These are phyloP conservation scores for Chrosomus eos DNA, from an alignment of 2,797 vertebrate genomes.

Conservation along the genomic window DNA sequence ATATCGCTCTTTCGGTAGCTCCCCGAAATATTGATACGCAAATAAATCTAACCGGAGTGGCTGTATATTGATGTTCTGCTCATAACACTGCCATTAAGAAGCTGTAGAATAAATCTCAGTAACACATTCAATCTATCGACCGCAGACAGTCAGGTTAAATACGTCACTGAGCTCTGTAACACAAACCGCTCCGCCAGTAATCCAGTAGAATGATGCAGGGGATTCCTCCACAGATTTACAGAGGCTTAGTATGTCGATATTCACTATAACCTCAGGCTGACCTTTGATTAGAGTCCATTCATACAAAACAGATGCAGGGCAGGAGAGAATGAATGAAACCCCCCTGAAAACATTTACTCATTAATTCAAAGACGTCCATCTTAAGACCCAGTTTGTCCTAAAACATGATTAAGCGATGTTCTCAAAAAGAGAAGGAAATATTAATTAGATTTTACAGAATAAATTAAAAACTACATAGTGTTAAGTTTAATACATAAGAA, in stretches of 20 bases:
- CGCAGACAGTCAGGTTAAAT: slow-evolving; percentile 52
- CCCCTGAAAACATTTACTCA: background rate
- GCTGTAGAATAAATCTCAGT: slow-evolving; percentile 59
- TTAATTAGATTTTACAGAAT: background rate
- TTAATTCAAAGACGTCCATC: background rate
- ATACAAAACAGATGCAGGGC: slow-evolving; percentile 34
- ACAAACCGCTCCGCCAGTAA: background rate
- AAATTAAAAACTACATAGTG: background rate
- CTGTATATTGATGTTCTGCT: slow-evolving; percentile 56
- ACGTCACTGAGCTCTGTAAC: slow-evolving; percentile 35
- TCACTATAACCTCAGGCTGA: slow-evolving; percentile 46
- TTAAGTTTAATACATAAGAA: background rate
- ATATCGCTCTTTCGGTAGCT: slow-evolving; percentile 53
- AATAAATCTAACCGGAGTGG: slow-evolving; percentile 67
- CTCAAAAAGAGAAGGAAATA: background rate
- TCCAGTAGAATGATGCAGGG: slow-evolving; percentile 40
- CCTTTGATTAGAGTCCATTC: slow-evolving; percentile 50
- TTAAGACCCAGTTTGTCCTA: background rate
- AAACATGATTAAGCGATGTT: background rate
- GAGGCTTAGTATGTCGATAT: slow-evolving; percentile 23
- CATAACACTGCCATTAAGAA: slow-evolving; percentile 44
- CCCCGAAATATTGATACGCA: slow-evolving; percentile 61
- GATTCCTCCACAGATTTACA: slow-evolving; percentile 53
- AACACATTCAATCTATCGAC: slow-evolving; percentile 59
- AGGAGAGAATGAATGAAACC: slow-evolving; percentile 16